Evolutionary conservation across 2,888 invertebrate species (phyloP), one percentile per base, ranked within the genome.

Genomic region (Meghimatium bilineatum): DNA sequence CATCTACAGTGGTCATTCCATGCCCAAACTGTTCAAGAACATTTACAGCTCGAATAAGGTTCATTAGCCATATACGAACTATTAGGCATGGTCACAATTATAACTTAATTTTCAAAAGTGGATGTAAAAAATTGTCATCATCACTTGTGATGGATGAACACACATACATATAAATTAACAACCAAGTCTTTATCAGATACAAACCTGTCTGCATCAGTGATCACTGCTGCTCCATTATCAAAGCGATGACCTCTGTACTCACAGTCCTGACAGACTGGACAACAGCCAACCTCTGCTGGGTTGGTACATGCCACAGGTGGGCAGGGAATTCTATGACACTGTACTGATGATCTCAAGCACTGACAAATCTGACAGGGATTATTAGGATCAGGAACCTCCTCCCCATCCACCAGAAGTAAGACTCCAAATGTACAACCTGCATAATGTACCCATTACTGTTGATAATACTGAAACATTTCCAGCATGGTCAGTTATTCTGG

Each of bases 401-500:
- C 85, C 0, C 89, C 90, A 86, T 90, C 88, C 60, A 77, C 81
- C 78, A 86, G 88, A 20, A 90, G 56, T 23, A 89, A 75, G 10
- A 89, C 89, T 76, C 88, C 86, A 84, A 86, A 91, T 60, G 88
- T 88, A 80, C 91, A 91, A 71, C 89, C 91, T 91, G 82, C 20
- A 66, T 34, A 60, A 63, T 12, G 32, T 10, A 66, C 5, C 32
- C 29, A 66, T n/a, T 63, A 3, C 12, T n/a, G n/a, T n/a, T n/a
- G n/a, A n/a, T n/a, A n/a, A n/a, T n/a, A n/a, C n/a, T n/a, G n/a
- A n/a, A n/a, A n/a, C n/a, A n/a, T n/a, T n/a, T n/a, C n/a, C n/a
- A n/a, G n/a, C n/a, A n/a, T n/a, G n/a, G n/a, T n/a, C n/a, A n/a
- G n/a, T n/a, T n/a, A n/a, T n/a, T n/a, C n/a, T n/a, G n/a, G n/a